These are phyloP conservation scores for Myopa testacea DNA, from an alignment of 2,888 invertebrate species.

Conservation along the genomic window DNA sequence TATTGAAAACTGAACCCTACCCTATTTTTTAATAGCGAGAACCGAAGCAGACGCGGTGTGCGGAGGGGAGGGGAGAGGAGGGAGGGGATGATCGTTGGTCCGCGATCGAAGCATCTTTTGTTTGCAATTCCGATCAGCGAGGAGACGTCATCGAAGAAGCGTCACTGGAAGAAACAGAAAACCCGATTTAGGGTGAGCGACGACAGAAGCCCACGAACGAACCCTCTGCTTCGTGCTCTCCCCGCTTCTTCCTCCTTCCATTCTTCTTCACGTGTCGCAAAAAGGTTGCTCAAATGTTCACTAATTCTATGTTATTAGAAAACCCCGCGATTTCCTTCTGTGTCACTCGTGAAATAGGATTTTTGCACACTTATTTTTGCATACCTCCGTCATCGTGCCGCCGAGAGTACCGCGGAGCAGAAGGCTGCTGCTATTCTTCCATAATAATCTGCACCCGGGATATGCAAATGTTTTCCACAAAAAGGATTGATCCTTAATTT, in stretches of 20 bases:
- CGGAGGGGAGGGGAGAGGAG: no score
- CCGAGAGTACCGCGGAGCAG: no score
- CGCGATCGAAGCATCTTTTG: slow-evolving; percentile 17
- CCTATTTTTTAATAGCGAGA: not conserved
- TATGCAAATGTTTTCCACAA: slow-evolving; percentile 53
- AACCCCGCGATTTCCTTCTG: slow-evolving; percentile 7
- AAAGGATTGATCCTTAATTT: slow-evolving; percentile 67
- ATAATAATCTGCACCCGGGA: slow-evolving; percentile 33
- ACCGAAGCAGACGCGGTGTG: not conserved
- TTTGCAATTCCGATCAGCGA: slow-evolving; percentile 53
- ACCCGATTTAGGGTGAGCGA: slow-evolving; percentile 6
- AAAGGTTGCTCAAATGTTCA: slow-evolving; percentile 31
- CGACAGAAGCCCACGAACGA: not conserved
- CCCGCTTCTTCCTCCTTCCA: not conserved
- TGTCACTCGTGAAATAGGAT: not conserved
- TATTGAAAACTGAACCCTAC: not conserved
- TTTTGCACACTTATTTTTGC: slow-evolving; percentile 49
- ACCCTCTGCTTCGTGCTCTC: no score
- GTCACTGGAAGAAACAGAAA: not conserved
- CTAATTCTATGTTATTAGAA: slow-evolving; percentile 38
- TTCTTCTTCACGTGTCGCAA: slow-evolving; percentile 5
- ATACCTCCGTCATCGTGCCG: not conserved
- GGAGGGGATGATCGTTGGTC: not conserved
- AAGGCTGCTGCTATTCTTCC: slow-evolving; percentile 36
- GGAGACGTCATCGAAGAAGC: slow-evolving; percentile 49